Evolutionary conservation across 1,140 invertebrate genomes (phyloP).

Genomic region (Heliconius himera): DNA sequence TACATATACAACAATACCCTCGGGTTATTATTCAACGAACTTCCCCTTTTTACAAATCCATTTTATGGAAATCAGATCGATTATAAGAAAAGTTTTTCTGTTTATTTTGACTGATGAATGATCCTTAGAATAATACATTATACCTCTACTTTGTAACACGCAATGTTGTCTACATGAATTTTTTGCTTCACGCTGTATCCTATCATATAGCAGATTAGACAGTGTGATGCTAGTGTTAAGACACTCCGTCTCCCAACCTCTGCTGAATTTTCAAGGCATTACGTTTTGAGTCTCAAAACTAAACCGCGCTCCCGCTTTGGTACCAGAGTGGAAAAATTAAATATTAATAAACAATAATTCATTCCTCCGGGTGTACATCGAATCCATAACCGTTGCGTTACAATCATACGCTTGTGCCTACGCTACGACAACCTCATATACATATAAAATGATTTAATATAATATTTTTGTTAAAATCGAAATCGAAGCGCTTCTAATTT

Average conservation of each 20-base stretch:
- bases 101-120: constrained; percentile 9
- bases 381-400: no score
- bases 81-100: constrained; percentile 15
- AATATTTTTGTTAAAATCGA: neutral
- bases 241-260: no score
- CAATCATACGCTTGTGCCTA: no score
- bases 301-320: no score
- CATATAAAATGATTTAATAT: neutral
- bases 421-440: neutral
- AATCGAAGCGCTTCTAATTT: neutral
- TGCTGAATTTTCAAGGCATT: no score
- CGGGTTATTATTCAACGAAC: constrained; percentile 55
- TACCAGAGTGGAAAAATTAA: no score
- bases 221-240: no score
- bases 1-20: constrained; percentile 49
- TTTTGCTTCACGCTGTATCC: neutral
- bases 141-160: neutral
- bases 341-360: no score
- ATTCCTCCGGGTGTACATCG: no score
- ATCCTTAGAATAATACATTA: neutral
- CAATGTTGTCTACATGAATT: neutral
- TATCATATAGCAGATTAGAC: no score
- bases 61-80: constrained; percentile 34
- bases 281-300: no score
- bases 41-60: constrained; percentile 48